phyloP scores from a whole-genome alignment of 2,113 vertebrate genomes.

The Brachyistius frenatus region DNA sequence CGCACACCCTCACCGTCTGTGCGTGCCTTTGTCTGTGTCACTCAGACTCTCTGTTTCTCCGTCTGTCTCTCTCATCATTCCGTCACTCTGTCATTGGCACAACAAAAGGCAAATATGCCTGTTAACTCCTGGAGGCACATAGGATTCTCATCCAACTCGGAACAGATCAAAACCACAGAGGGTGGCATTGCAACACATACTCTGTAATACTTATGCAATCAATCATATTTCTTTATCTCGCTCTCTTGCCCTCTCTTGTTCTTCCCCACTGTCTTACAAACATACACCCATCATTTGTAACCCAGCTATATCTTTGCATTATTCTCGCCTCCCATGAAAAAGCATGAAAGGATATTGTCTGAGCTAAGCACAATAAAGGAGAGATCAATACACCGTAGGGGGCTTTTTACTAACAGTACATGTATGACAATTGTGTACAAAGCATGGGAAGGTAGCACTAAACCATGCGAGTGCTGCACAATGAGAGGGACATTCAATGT shows the following conservation, averaged over 20 bases:
- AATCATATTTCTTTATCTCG: constrained; percentile 51
- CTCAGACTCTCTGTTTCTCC: constrained; percentile 10
- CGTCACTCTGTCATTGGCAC: constrained; percentile 33
- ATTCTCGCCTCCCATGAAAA: constrained; percentile 34
- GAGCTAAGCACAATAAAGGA: constrained; percentile 31
- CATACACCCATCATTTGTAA: constrained; percentile 21
- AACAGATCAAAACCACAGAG: constrained; percentile 62
- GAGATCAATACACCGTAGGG: constrained; percentile 22
- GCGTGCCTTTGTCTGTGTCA: constrained; percentile 30
- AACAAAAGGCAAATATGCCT: constrained; percentile 51
- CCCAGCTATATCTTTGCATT: constrained; percentile 16
- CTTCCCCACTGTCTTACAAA: background rate
- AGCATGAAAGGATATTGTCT: constrained; percentile 25
- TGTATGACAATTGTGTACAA: background rate
- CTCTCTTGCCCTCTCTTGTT: background rate
- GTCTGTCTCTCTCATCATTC: constrained; percentile 25
- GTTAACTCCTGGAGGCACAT: constrained; percentile 50
- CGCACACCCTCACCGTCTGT: background rate
- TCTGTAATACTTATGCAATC: constrained; percentile 54
- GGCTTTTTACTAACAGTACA: constrained; percentile 29
- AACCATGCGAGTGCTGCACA: constrained; percentile 23
- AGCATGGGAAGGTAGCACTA: background rate
- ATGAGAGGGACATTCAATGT: constrained; percentile 32
- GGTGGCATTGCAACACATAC: constrained; percentile 49
- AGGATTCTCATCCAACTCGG: constrained; percentile 41